phyloP scores from a whole-genome alignment of 1,140 invertebrate species.

The Frieseomelitta varia region DNA sequence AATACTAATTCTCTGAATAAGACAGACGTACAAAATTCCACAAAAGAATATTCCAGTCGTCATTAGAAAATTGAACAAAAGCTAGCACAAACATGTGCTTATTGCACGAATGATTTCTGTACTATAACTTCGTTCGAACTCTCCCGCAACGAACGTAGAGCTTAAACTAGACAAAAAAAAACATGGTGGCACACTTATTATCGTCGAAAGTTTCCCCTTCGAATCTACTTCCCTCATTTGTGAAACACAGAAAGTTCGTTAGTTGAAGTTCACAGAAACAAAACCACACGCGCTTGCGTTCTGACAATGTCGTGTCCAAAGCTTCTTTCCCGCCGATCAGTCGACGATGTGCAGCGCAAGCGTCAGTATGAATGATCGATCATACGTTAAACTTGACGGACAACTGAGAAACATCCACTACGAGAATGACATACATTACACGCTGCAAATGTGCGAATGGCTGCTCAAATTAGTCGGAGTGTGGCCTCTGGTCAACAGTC shows the following conservation, averaged over 20 bases:
- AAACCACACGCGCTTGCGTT: background rate
- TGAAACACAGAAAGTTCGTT: background rate
- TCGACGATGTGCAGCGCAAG: background rate
- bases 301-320: background rate
- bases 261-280: background rate
- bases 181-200: background rate
- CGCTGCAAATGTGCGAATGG: background rate
- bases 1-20: background rate
- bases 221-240: background rate
- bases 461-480: background rate
- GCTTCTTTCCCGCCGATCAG: background rate
- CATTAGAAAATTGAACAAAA: background rate
- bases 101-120: background rate
- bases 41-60: too few species aligned
- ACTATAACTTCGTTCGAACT: background rate
- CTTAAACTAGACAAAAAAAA: background rate
- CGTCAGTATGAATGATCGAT: background rate
- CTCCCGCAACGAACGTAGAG: background rate
- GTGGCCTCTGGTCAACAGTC: background rate
- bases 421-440: background rate
- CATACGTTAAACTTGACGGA: background rate
- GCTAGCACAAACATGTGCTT: background rate
- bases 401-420: background rate
- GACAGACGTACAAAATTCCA: too few species aligned
- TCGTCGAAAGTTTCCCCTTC: background rate